Base-by-base conservation (phyloP, 2,888 invertebrate genomes). In the Macrophya annulata region DNA sequence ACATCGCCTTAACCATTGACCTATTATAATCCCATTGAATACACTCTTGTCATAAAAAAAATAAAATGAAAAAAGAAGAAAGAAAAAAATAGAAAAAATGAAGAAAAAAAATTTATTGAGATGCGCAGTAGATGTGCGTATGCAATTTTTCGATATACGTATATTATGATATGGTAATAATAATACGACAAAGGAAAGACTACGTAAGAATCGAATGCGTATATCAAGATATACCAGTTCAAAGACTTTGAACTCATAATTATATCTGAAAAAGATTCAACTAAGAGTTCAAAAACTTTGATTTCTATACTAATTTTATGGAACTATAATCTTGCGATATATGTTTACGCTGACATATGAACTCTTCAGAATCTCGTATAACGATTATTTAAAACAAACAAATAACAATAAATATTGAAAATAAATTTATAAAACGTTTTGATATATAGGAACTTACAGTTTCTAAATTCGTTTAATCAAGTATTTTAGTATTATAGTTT, bases 1-100 rank as follows among this genome's bases (percentile, higher is more conserved):
- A 83, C 83, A 62, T 85, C 43, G 72, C 71, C 82, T 40, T 82
- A 40, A 72, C 82, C 82, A 55, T 81, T 85, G 85, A 85, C 85
- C 85, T 81, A 81, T 71, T 85, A 71, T 71, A 81, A 85, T 85
- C 82, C n/a, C 25, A 37, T 31, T 74, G 43, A 10, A 43, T 74
- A 17, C 45, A 10, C 21, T 74, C 43, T 45, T 45, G n/a, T 45
- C 0, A 55, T 0, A 1, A 17, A 10, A 21, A 21, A 62, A 25
- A 25, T 21, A 1, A 2, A 25, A 21, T 9, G 6, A 17, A 51
- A 51, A 51, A 51, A 17, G 3, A 2, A 31, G 3, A 48, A 2
- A 9, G 21, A 59, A 62, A n/a, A 51, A 51, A 17, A 31, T 31
- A 31, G 3, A 48, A 2, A 9, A 59, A 59, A 62, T 12, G 0